These are phyloP conservation scores for Chymomyza fuscimana DNA, from an alignment of 2,888 invertebrate genomes.

Conservation along the genomic window DNA sequence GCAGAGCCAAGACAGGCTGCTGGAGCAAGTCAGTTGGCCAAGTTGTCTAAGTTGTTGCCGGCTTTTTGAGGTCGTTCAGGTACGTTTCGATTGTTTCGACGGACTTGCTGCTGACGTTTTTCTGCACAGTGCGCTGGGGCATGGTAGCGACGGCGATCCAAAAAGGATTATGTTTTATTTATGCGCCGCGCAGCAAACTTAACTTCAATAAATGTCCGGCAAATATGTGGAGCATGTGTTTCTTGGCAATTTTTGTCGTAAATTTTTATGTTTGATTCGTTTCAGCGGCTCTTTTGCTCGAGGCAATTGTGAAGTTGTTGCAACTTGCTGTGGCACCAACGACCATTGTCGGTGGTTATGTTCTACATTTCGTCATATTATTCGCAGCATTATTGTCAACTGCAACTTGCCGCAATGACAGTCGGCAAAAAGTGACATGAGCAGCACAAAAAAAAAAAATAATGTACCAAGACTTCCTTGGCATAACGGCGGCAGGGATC, in stretches of 20 bases:
- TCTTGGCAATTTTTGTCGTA: conserved; percentile 78
- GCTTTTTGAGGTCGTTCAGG: conserved; percentile 2
- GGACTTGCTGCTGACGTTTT: conserved; percentile 33
- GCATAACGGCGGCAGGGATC: conserved; percentile 54
- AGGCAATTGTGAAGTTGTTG: conserved; percentile 9
- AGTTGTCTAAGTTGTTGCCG: conserved; percentile 11
- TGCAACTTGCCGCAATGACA: conserved; percentile 32
- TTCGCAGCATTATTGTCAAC: conserved; percentile 77
- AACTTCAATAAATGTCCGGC: conserved; percentile 80
- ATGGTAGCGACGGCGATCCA: conserved; percentile 38
- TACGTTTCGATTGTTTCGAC: conserved; percentile 54
- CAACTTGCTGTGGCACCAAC: conserved; percentile 3
- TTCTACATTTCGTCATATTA: conserved; percentile 77
- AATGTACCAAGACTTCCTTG: conserved; percentile 8
- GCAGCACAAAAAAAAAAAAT: conserved; percentile 6
- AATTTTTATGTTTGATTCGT: conserved; percentile 71
- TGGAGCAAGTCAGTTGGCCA: neutral
- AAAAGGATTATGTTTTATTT: conserved; percentile 80
- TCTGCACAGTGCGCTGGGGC: conserved; percentile 1
- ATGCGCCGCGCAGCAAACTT: conserved; percentile 79
- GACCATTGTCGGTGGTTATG: conserved; percentile 67
- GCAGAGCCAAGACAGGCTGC: too few species aligned
- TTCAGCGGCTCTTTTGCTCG: conserved; percentile 20
- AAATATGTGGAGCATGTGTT: conserved; percentile 81
- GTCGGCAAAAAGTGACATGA: conserved; percentile 60